Percentiles rank a stretch among this genome's conserved stretches.
Evolutionary conservation across 2,797 vertebrate species (phyloP).

Genomic region (Naso thynnoides): DNA sequence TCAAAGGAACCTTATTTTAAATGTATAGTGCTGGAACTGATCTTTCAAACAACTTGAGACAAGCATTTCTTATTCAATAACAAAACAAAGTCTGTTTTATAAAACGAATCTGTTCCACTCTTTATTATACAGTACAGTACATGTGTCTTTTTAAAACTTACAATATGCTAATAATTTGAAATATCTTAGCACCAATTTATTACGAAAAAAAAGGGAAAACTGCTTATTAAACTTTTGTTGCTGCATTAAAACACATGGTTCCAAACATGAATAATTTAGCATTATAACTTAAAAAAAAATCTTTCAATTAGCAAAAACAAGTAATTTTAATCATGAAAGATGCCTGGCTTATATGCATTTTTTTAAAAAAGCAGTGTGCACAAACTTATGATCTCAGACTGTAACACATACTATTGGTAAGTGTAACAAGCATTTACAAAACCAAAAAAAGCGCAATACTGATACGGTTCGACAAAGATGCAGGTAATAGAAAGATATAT

Average conservation of each 20-base stretch:
- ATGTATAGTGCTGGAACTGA: not conserved
- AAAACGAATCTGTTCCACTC: conserved; percentile 80
- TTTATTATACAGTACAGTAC: conserved; percentile 86
- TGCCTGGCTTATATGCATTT: conserved; percentile 19
- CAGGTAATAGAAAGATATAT: conserved; percentile 2
- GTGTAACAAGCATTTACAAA: conserved; percentile 52
- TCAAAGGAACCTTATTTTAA: not conserved
- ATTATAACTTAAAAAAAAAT: conserved; percentile 64
- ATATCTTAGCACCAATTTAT: conserved; percentile 82
- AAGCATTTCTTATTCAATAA: not conserved
- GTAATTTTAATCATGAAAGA: conserved; percentile 27
- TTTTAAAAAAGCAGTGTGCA: conserved; percentile 13
- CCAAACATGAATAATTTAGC: conserved; percentile 81
- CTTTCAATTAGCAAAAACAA: conserved; percentile 23
- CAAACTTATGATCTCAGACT: conserved; percentile 10
- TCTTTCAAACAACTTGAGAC: not conserved
- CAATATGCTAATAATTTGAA: conserved; percentile 74
- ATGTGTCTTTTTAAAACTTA: conserved; percentile 72
- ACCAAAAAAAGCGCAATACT: conserved; percentile 42
- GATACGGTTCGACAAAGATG: conserved; percentile 18
- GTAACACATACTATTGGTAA: conserved; percentile 16
- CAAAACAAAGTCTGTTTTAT: conserved; percentile 63
- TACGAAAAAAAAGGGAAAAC: conserved; percentile 28
- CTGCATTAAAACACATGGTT: conserved; percentile 49
- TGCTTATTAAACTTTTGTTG: conserved; percentile 17